Evolutionary conservation across 2,113 vertebrate species (phyloP).

Genomic region (Lamprotornis superbus): DNA sequence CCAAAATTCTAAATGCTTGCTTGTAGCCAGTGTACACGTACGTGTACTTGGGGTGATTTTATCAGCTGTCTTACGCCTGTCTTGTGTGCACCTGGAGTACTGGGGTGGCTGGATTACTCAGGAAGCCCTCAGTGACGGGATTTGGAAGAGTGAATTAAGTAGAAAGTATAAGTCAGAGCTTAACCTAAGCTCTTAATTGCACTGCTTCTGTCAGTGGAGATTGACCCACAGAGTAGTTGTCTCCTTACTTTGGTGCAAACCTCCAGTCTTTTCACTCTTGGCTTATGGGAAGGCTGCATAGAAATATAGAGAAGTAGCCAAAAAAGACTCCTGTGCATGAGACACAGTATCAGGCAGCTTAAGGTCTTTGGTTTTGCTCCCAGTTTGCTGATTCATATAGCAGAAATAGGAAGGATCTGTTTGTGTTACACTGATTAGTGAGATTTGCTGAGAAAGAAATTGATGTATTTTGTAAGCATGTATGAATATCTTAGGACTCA

Average conservation of each 20-base stretch:
- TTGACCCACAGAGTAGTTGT: not conserved
- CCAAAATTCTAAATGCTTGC: not conserved
- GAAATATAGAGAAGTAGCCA: not conserved
- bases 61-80: not conserved
- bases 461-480: not conserved
- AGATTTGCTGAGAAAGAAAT: not conserved
- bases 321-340: not conserved
- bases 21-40: rapidly evolving
- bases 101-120: not conserved
- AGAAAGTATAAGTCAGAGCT: slow-evolving; percentile 18
- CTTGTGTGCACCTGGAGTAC: not conserved
- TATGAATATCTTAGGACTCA: not conserved
- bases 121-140: not conserved
- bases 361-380: not conserved
- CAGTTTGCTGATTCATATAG: not conserved
- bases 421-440: not conserved
- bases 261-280: not conserved
- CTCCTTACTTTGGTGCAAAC: not conserved
- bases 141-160: slow-evolving; percentile 51
- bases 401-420: not conserved
- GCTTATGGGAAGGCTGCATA: not conserved
- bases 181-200: slow-evolving; percentile 45
- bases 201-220: not conserved
- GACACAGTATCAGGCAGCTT: rapidly evolving
- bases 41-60: not conserved